Percentiles rank a stretch among this genome's conserved stretches.
Conservation (phyloP, 2,888 invertebrate genomes). For the Galeopsomyia nigrocyanea region DNA sequence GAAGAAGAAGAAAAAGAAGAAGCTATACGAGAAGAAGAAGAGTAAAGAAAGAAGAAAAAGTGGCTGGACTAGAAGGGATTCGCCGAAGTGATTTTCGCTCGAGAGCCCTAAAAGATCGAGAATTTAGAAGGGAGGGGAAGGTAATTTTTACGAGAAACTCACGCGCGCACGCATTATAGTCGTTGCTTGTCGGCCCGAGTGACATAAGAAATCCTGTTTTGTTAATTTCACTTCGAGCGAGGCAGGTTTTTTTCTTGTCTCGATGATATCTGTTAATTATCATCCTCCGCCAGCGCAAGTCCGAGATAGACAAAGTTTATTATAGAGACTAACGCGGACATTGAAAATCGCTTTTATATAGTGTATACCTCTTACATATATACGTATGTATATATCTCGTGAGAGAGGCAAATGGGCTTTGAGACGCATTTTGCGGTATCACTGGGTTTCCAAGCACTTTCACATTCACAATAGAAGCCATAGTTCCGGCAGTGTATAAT, state of each 20-base stretch:
- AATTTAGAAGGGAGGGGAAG: too few species aligned
- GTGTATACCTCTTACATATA: not conserved
- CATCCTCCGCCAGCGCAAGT: too few species aligned
- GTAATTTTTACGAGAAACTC: not conserved
- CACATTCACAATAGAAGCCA: conserved; percentile 27
- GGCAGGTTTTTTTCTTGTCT: too few species aligned
- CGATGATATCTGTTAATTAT: too few species aligned
- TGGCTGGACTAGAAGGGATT: not conserved
- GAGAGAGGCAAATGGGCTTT: not conserved
- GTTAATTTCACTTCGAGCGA: too few species aligned
- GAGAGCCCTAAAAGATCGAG: not conserved
- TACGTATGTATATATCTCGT: not conserved
- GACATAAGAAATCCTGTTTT: too few species aligned
- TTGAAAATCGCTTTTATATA: too few species aligned
- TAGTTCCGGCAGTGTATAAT: conserved; percentile 20
- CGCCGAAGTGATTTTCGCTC: not conserved
- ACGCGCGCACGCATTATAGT: too few species aligned
- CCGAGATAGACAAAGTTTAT: too few species aligned
- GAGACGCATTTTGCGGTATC: conserved; percentile 5
- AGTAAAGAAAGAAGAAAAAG: not conserved
- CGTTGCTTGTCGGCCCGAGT: too few species aligned
- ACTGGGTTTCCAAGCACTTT: conserved; percentile 15
- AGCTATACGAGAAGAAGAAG: conserved; percentile 1
- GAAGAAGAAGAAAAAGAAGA: not conserved
- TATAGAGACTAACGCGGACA: too few species aligned